phyloP scores from a whole-genome alignment of 2,888 invertebrate species.

The Hemithea aestivaria region DNA sequence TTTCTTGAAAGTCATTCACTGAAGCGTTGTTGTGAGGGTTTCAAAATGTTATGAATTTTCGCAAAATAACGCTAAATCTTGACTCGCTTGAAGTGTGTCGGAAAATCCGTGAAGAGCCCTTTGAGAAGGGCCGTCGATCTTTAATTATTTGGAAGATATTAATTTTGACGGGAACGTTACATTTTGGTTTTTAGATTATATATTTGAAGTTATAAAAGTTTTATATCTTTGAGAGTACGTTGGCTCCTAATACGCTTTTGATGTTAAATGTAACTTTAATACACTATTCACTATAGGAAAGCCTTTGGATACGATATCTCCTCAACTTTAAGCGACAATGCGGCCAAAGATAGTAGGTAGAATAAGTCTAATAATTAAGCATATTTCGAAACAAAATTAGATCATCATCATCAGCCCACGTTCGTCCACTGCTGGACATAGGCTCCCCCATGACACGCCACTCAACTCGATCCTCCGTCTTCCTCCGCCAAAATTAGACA shows the following conservation, averaged over 20 bases:
- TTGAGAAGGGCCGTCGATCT: not conserved
- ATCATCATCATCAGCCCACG: no score
- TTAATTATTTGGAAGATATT: not conserved
- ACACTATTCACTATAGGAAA: slow-evolving; percentile 7
- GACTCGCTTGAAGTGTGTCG: slow-evolving; percentile 1
- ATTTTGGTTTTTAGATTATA: not conserved
- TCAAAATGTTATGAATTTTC: slow-evolving; percentile 6
- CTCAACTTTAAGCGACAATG: no score
- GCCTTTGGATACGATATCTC: no score
- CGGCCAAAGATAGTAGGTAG: no score
- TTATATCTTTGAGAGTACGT: slow-evolving; percentile 1
- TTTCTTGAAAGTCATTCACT: not conserved
- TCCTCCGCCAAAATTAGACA: no score
- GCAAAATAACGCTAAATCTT: not conserved
- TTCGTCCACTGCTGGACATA: no score
- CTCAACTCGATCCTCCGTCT: no score
- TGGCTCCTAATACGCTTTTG: no score
- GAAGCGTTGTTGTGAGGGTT: slow-evolving; percentile 4
- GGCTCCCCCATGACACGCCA: no score
- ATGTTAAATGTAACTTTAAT: slow-evolving; percentile 1
- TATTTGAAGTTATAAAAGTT: not conserved
- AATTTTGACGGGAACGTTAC: not conserved
- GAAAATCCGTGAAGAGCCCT: not conserved
- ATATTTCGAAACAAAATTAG: no score
- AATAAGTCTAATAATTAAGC: no score